phyloP scores from a whole-genome alignment of 2,113 vertebrate genomes.

The Origma solitaria region DNA sequence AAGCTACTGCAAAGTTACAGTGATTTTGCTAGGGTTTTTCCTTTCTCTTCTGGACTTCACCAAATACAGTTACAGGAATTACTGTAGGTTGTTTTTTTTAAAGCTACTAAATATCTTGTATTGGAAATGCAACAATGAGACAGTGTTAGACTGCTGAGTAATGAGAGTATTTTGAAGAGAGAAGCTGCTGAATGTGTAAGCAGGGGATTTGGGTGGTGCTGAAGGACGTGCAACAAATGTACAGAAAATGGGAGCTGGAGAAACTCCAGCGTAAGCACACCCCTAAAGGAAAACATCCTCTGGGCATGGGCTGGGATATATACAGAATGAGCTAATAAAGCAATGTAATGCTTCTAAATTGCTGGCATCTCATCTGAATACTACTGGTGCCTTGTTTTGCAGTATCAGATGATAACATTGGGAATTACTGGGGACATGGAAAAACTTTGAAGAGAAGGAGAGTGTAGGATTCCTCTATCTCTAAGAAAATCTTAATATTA shows the following conservation, averaged over 20 bases:
- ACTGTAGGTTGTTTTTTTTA: neutral
- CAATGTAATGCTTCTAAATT: neutral
- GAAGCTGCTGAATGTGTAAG: neutral
- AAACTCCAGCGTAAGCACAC: neutral
- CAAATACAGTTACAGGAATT: neutral
- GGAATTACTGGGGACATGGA: neutral
- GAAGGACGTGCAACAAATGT: constrained; percentile 32
- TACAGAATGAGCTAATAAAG: neutral
- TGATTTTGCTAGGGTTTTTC: neutral
- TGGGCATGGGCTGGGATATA: neutral
- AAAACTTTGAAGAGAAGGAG: neutral
- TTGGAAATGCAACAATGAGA: neutral
- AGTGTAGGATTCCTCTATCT: neutral
- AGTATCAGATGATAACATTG: neutral
- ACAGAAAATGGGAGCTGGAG: constrained; percentile 8
- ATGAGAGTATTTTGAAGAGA: neutral
- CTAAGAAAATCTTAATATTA: neutral
- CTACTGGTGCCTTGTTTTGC: neutral
- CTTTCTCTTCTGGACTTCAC: neutral
- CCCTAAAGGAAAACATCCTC: neutral
- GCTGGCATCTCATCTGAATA: neutral
- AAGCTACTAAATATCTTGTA: neutral
- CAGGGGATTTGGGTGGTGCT: neutral
- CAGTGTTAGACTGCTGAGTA: neutral
- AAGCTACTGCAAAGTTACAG: neutral